A percentile compares a stretch with the other conserved stretches of the same genome.
Evolutionary conservation across 1,140 invertebrate species (phyloP).

Genomic region (Andrena cerasifolii): DNA sequence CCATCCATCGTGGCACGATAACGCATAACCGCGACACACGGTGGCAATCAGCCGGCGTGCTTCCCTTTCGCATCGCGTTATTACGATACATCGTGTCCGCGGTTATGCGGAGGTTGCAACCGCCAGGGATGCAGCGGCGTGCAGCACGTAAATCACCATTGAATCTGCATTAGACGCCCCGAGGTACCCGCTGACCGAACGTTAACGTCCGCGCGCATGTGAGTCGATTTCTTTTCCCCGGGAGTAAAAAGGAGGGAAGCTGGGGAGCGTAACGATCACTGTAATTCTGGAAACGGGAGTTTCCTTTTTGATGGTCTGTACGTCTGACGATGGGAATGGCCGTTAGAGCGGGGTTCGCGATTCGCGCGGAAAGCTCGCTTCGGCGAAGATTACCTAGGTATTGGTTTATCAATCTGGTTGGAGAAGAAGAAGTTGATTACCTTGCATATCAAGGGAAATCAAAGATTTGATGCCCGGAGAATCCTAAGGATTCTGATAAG

Average conservation of each 20-base stretch:
- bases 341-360: background rate
- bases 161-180: constrained; percentile 8
- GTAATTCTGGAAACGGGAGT: constrained; percentile 30
- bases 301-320: constrained; percentile 8
- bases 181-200: background rate
- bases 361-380: background rate
- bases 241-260: background rate
- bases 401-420: too few species aligned
- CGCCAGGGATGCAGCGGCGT: background rate
- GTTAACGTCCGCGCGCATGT: background rate
- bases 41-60: constrained; percentile 30
- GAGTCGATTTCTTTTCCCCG: constrained; percentile 22
- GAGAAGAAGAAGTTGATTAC: too few species aligned
- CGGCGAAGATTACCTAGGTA: background rate
- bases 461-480: too few species aligned
- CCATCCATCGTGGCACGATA: constrained; percentile 5
- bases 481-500: too few species aligned
- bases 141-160: constrained; percentile 27
- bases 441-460: too few species aligned
- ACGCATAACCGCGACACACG: constrained; percentile 41
- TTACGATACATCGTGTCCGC: constrained; percentile 41
- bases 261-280: constrained; percentile 15
- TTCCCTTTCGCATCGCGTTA: constrained; percentile 41
- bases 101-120: constrained; percentile 28
- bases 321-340: background rate